A percentile compares a stretch with the other conserved stretches of the same genome.
Conservation (phyloP, 2,113 vertebrate species). For the Hylia prasina region DNA sequence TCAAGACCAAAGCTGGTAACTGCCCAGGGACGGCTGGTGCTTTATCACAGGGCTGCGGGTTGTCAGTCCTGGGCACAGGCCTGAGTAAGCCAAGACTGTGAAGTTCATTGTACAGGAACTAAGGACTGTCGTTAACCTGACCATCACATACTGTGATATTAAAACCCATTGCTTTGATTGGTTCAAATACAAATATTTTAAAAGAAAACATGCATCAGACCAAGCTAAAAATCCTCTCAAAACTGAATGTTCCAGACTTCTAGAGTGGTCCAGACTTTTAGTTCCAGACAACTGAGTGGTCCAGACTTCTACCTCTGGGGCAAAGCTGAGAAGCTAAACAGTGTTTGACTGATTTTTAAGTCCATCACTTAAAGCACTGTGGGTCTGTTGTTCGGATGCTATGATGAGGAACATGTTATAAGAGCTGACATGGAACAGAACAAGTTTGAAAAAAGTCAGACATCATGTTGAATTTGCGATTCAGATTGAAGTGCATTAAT, state of each 20-base stretch:
- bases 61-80: neutral
- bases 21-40: accelerated
- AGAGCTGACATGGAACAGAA: neutral
- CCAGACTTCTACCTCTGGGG: neutral
- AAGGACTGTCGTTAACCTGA: neutral
- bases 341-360: neutral
- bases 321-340: neutral
- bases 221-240: neutral
- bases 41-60: neutral
- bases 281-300: too few relatives aligned
- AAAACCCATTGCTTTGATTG: neutral
- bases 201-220: neutral
- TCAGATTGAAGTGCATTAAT: conserved; percentile 56
- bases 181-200: neutral
- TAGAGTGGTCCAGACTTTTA: neutral
- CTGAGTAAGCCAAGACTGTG: neutral
- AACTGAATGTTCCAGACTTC: neutral
- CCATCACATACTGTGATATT: neutral
- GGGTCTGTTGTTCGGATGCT: neutral
- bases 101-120: neutral
- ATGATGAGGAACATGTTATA: neutral
- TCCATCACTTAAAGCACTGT: neutral
- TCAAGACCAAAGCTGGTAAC: neutral
- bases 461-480: conserved; percentile 38
- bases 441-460: conserved; percentile 5